Evolutionary conservation across 2,888 invertebrate species (phyloP), one percentile per base, ranked within the genome.

Genomic region (Camponotus fellah): DNA sequence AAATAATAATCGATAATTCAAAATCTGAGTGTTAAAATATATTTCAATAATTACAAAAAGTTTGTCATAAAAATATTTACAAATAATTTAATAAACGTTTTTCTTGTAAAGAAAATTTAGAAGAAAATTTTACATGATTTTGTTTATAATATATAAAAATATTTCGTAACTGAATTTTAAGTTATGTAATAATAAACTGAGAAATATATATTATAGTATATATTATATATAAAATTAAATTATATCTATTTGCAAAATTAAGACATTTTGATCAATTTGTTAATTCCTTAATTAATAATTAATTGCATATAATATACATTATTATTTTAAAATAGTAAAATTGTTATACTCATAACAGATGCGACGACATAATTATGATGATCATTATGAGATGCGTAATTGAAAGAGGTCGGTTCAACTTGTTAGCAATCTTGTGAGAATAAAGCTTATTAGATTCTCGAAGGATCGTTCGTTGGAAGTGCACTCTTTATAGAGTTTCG

Each of bases 401-500:
- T 72, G 26, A 80, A 60, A 37, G 46, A 80, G 72, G 71, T 80
- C 72, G 32, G 34, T 49, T 37, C 34, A 60, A 60, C 79, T 80
- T 46, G 79, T 80, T 80, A 80, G 72, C 72, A 46, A 71, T 2
- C 21, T 37, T 80, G 71, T 62, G 79, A 34, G 71, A 72, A 72
- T 49, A 60, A 71, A 71, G 46, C 60, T 80, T 80, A 80, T 80
- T 80, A 60, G 32, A 72, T 77, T 77, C 26, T 26, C 68, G 26
- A 46, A 80, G 32, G 32, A 17, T 32, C 72, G 32, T 43, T 77
- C 37, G 72, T 80, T 72, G 60, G 46, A 68, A 32, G 77, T 21
- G 43, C 72, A 37, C 72, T 60, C 79, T 80, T 88, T 88, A 88
- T 66, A 76, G 88, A 89, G 87, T 84, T 66, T 83, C 66, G 85